Conservation (phyloP, 2,888 invertebrate genomes). For the Pocota personata region DNA sequence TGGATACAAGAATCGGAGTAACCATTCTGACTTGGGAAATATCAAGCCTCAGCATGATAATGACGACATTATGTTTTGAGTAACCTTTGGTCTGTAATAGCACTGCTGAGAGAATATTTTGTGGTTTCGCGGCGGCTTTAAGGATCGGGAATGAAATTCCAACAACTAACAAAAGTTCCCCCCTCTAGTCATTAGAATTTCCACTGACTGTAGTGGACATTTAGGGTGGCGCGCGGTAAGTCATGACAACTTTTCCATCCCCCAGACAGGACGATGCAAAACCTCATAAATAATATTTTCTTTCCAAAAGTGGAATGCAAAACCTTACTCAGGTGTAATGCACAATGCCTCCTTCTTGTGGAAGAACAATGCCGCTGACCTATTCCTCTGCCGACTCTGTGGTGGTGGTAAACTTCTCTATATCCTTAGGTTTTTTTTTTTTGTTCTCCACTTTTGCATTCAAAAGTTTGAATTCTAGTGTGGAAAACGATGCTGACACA, state of each 20-base stretch:
- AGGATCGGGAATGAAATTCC: slow-evolving; percentile 3
- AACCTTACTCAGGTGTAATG: slow-evolving; percentile 69
- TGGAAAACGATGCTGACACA: slow-evolving; percentile 68
- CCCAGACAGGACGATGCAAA: slow-evolving; percentile 43
- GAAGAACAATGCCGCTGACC: slow-evolving; percentile 72
- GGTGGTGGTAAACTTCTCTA: slow-evolving; percentile 46
- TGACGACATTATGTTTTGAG: slow-evolving; percentile 30
- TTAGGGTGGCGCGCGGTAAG: slow-evolving; percentile 59
- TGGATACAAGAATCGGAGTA: slow-evolving; percentile 11
- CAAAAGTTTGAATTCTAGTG: slow-evolving; percentile 70
- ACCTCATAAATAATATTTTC: slow-evolving; percentile 71
- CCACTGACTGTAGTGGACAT: slow-evolving; percentile 44
- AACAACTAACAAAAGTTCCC: slow-evolving; percentile 30
- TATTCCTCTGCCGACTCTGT: slow-evolving; percentile 50
- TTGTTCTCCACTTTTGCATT: slow-evolving; percentile 47
- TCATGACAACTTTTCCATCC: slow-evolving; percentile 55
- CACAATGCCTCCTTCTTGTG: slow-evolving; percentile 57
- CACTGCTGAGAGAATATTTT: slow-evolving; percentile 14
- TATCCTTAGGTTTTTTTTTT: slow-evolving; percentile 8
- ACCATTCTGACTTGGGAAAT: slow-evolving; percentile 29
- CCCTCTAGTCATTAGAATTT: slow-evolving; percentile 51
- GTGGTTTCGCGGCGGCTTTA: neutral
- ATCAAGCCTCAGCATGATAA: slow-evolving; percentile 14
- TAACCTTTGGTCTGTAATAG: slow-evolving; percentile 38
- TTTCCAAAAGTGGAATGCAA: slow-evolving; percentile 57